These are phyloP conservation scores for Drosophila diplacantha DNA, from an alignment of 2,888 invertebrate species.

Conservation along the genomic window DNA sequence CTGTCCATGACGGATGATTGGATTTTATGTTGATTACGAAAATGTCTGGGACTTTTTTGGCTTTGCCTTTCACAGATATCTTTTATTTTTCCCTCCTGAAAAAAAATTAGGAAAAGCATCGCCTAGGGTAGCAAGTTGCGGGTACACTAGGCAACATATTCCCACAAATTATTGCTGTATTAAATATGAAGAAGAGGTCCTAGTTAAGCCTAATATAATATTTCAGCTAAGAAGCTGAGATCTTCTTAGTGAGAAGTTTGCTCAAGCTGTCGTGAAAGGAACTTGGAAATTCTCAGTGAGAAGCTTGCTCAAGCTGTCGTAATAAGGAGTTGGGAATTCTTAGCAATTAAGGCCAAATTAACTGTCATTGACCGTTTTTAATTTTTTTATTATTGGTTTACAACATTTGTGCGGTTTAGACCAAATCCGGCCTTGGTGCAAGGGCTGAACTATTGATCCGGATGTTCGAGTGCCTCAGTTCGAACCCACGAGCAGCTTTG, in stretches of 20 bases:
- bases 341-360: no score
- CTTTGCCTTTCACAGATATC: conserved; percentile 27
- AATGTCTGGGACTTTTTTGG: conserved; percentile 53
- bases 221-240: not conserved
- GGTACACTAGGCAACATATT: not conserved
- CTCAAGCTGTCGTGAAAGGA: not conserved
- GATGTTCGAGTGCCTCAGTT: no score
- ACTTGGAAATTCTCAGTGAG: not conserved
- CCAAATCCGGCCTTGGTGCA: no score
- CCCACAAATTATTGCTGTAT: not conserved
- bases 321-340: not conserved
- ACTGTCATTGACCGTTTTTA: no score
- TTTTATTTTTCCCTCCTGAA: conserved; percentile 26
- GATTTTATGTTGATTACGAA: conserved; percentile 71
- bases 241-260: not conserved
- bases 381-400: no score
- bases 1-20: conserved; percentile 71
- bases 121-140: conserved; percentile 12
- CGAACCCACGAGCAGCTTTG: no score
- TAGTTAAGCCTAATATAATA: not conserved
- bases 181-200: not conserved
- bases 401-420: no score
- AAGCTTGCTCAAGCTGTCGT: not conserved
- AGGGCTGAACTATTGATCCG: no score
- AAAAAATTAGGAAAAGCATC: conserved; percentile 27